A percentile compares a stretch with the other conserved stretches of the same genome.
These are phyloP conservation scores for Ophion costatus DNA, from an alignment of 2,888 invertebrate genomes.

Conservation along the genomic window DNA sequence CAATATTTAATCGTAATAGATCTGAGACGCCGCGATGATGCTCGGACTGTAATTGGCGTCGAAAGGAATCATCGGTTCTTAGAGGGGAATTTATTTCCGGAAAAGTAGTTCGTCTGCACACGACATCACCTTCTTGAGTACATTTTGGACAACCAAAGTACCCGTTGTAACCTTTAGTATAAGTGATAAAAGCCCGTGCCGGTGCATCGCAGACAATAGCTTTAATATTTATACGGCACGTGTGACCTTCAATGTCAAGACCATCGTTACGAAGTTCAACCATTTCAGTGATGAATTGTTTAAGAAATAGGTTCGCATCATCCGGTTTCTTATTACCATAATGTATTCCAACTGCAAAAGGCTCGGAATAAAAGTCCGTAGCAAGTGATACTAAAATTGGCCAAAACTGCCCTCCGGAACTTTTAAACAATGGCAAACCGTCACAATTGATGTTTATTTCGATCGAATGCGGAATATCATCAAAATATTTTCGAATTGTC, in stretches of 20 bases:
- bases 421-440: conserved; percentile 69
- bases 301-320: conserved; percentile 64
- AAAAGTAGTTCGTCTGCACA: conserved; percentile 65
- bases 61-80: conserved; percentile 70
- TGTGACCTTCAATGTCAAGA: conserved; percentile 44
- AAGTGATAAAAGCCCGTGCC: conserved; percentile 63
- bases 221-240: conserved; percentile 52
- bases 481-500: conserved; percentile 50
- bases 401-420: conserved; percentile 70
- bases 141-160: conserved; percentile 72
- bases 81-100: conserved; percentile 60
- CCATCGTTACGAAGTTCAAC: conserved; percentile 53
- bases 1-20: conserved; percentile 66
- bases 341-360: conserved; percentile 53
- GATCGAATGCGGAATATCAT: conserved; percentile 36
- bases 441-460: conserved; percentile 68
- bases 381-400: conserved; percentile 64
- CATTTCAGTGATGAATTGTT: conserved; percentile 67
- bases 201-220: conserved; percentile 67
- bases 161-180: conserved; percentile 70
- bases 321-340: conserved; percentile 66
- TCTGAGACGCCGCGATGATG: conserved; percentile 67
- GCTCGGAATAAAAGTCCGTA: conserved; percentile 50
- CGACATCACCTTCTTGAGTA: conserved; percentile 67
- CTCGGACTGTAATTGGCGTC: conserved; percentile 63